Conservation (phyloP, 2,797 vertebrate species). For the Micromesistius poutassou region DNA sequence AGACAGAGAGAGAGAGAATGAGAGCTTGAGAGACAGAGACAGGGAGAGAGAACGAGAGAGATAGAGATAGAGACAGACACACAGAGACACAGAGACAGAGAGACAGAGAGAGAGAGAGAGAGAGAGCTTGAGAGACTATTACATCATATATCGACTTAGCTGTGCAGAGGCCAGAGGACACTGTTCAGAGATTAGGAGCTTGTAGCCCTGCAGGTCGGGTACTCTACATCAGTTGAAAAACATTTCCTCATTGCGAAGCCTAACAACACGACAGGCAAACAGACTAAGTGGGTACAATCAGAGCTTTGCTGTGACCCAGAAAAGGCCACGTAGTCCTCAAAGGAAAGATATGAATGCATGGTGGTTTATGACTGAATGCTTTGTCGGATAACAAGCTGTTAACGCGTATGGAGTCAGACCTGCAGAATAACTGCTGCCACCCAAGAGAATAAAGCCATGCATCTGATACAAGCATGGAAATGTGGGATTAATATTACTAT, state of each 20-base stretch:
- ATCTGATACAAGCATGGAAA: slow-evolving; percentile 3
- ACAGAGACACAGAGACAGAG: not conserved
- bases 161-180: slow-evolving; percentile 22
- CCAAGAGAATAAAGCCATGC: not conserved
- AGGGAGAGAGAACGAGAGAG: slow-evolving; percentile 21
- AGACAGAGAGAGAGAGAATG: slow-evolving; percentile 5
- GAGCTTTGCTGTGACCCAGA: not conserved
- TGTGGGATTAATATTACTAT: not conserved
- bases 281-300: not conserved
- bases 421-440: not conserved
- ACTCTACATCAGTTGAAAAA: not conserved
- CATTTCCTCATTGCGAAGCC: not conserved
- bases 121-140: slow-evolving; percentile 8
- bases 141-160: not conserved
- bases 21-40: no score
- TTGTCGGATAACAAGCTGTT: not conserved
- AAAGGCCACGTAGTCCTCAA: not conserved
- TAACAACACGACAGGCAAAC: not conserved
- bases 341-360: not conserved
- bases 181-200: slow-evolving; percentile 40
- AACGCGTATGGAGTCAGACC: not conserved
- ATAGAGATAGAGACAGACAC: not conserved
- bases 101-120: slow-evolving; percentile 18
- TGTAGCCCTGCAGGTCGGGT: slow-evolving; percentile 16
- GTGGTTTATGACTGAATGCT: not conserved